These are phyloP conservation scores for Helostoma temminkii DNA, from an alignment of 2,797 vertebrate genomes.

Conservation along the genomic window DNA sequence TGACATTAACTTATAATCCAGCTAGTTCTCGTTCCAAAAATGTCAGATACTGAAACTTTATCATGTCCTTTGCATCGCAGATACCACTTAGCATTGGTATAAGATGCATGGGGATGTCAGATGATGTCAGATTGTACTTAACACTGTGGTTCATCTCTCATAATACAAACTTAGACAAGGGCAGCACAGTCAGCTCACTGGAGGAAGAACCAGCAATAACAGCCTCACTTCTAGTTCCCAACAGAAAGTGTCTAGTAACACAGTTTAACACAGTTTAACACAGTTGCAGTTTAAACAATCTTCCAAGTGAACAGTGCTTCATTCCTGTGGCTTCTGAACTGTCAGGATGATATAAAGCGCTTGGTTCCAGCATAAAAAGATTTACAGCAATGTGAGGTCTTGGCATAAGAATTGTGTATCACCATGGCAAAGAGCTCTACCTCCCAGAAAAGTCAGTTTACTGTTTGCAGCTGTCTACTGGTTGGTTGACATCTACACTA, in stretches of 20 bases:
- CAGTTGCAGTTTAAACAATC: conserved; percentile 4
- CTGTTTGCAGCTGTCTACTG: background rate
- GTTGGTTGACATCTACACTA: too few species aligned
- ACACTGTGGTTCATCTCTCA: conserved; percentile 2
- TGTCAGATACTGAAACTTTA: too few species aligned
- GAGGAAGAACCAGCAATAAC: conserved; percentile 2
- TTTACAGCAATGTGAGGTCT: too few species aligned
- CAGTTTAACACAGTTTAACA: background rate
- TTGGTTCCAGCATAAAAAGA: background rate
- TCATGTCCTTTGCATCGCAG: too few species aligned
- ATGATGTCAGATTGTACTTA: too few species aligned
- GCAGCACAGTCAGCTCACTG: background rate
- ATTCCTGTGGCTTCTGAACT: background rate
- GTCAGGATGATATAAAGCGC: background rate
- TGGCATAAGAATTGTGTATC: too few species aligned
- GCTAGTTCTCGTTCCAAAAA: too few species aligned
- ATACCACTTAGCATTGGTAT: too few species aligned
- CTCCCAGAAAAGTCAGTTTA: background rate
- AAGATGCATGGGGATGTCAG: too few species aligned
- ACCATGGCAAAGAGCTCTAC: background rate
- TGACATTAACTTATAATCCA: too few species aligned
- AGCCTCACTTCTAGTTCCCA: conserved; percentile 3
- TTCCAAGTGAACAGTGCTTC: background rate
- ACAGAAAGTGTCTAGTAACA: background rate
- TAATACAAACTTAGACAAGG: background rate